Percentiles rank a stretch among this genome's conserved stretches.
phyloP scores from a whole-genome alignment of 2,888 invertebrate genomes.

The Eutolmus rufibarbis region DNA sequence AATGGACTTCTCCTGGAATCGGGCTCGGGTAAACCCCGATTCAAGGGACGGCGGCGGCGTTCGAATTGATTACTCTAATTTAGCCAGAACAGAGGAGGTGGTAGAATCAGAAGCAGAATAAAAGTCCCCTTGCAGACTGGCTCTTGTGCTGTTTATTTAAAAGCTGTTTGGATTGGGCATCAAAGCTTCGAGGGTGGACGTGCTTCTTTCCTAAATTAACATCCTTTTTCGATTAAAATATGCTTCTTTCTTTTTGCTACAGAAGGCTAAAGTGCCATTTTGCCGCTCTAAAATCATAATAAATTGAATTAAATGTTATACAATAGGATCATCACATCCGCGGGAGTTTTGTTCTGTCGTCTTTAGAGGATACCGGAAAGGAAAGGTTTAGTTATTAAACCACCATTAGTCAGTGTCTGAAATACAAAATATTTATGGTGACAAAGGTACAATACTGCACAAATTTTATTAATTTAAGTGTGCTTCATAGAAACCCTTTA shows the following conservation, averaged over 20 bases:
- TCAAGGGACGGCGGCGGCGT: not conserved
- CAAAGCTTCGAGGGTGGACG: not conserved
- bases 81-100: not conserved
- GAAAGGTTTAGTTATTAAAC: too few species aligned
- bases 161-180: not conserved
- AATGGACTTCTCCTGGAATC: slow-evolving; percentile 7
- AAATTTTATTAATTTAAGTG: too few species aligned
- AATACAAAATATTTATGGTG: too few species aligned
- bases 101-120: not conserved
- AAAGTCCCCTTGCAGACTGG: not conserved
- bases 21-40: not conserved
- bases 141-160: not conserved
- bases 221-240: not conserved
- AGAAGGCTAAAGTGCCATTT: too few species aligned
- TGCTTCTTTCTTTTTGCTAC: not conserved
- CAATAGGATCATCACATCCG: too few species aligned
- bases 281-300: too few species aligned
- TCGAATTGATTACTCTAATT: slow-evolving; percentile 34
- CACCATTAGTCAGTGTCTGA: too few species aligned
- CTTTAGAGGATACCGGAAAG: too few species aligned
- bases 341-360: too few species aligned
- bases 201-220: not conserved
- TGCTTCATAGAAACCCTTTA: too few species aligned
- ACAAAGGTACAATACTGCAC: too few species aligned
- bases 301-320: too few species aligned